These are phyloP conservation scores for Bombus impatiens DNA, from an alignment of 1,140 invertebrate genomes.

Conservation along the genomic window DNA sequence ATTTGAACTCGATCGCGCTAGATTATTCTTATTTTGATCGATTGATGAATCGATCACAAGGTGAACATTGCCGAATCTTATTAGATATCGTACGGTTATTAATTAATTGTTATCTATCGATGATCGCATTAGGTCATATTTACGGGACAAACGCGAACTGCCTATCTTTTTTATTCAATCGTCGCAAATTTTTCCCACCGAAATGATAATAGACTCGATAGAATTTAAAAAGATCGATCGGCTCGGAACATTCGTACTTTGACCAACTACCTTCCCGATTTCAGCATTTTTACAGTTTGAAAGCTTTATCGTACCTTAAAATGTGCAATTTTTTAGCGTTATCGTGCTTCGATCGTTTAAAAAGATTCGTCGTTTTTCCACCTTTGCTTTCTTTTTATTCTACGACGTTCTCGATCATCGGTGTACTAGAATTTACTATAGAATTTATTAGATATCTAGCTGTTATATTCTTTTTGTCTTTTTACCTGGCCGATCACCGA, in stretches of 20 bases:
- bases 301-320: background rate
- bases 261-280: background rate
- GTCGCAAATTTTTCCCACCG: background rate
- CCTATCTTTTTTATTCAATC: background rate
- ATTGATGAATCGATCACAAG: background rate
- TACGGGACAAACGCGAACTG: no score
- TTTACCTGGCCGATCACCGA: no score
- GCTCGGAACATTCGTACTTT: background rate
- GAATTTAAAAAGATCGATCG: background rate
- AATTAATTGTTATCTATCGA: constrained; percentile 32
- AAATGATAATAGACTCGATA: background rate
- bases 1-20: background rate
- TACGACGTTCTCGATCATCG: no score
- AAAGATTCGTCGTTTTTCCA: background rate
- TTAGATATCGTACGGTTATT: constrained; percentile 10
- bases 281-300: background rate
- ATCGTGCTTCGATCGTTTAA: background rate
- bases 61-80: constrained; percentile 3
- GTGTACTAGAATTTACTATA: no score
- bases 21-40: background rate
- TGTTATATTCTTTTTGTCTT: background rate
- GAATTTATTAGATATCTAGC: no score
- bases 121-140: background rate
- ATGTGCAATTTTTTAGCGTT: no score
- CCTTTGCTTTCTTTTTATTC: background rate